These are phyloP conservation scores for Benitochromis conjunctus DNA, from an alignment of 2,113 vertebrate genomes.

Conservation along the genomic window DNA sequence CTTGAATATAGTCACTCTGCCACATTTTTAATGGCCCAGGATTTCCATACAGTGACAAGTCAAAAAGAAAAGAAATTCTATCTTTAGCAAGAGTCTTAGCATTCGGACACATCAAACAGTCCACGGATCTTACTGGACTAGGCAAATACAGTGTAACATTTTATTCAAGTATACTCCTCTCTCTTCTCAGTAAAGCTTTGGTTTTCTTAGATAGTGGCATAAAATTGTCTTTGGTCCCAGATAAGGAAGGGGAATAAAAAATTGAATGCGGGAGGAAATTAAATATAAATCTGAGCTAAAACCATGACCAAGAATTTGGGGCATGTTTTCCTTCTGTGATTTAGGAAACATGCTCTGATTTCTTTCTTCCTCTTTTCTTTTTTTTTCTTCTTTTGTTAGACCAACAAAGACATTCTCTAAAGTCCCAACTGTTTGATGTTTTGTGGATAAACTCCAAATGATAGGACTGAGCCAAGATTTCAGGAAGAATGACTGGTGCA, in stretches of 20 bases:
- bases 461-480: background rate
- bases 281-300: constrained; percentile 4
- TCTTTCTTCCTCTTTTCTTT: background rate
- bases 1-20: background rate
- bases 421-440: constrained; percentile 38
- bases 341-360: constrained; percentile 23
- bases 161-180: background rate
- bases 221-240: background rate
- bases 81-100: background rate
- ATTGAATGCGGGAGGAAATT: background rate
- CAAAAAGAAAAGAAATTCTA: background rate
- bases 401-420: constrained; percentile 12
- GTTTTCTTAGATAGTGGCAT: background rate
- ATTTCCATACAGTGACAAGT: background rate
- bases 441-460: constrained; percentile 22
- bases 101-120: background rate
- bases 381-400: background rate
- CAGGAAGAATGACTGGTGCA: background rate
- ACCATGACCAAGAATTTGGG: constrained; percentile 16
- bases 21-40: background rate
- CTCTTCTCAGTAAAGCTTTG: background rate
- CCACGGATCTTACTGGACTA: background rate
- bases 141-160: background rate
- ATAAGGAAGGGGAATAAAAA: background rate
- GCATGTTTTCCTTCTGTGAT: constrained; percentile 27